Evolutionary conservation across 30 jellyfish, hydroid and myxozoan genomes (phyloP).

Genomic region (Sanderia malayensis): DNA sequence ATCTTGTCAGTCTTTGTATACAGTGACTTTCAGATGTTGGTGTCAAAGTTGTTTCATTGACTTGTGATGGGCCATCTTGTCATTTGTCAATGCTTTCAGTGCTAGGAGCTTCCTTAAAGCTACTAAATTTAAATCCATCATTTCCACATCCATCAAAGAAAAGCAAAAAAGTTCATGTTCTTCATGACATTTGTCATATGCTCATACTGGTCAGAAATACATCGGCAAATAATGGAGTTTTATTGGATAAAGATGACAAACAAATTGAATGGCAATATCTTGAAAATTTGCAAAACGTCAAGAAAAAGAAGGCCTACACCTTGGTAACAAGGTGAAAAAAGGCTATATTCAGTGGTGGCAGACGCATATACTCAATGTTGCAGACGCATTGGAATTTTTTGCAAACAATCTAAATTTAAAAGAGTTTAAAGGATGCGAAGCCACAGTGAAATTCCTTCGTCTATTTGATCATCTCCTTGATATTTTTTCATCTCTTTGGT

Average conservation of each 20-base stretch:
- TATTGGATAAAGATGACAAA: conserved; percentile 28
- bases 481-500: too few relatives aligned
- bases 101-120: too few relatives aligned
- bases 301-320: too few relatives aligned
- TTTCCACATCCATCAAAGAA: conserved; percentile 49
- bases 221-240: conserved; percentile 14
- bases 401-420: conserved; percentile 21
- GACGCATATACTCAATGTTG: conserved; percentile 63
- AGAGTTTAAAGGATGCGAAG: too few relatives aligned
- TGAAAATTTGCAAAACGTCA: too few relatives aligned
- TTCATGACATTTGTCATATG: conserved; percentile 73
- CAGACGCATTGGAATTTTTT: conserved; percentile 61
- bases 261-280: conserved; percentile 24
- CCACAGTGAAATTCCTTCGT: too few relatives aligned
- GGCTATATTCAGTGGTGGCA: conserved; percentile 59
- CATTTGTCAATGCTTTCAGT: too few relatives aligned
- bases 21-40: conserved; percentile 25
- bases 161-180: conserved; percentile 24
- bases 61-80: too few relatives aligned
- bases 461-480: conserved; percentile 37
- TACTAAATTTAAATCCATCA: conserved; percentile 4
- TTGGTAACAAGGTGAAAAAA: conserved; percentile 25
- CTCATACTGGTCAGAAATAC: conserved; percentile 45
- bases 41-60: conserved; percentile 14
- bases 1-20: neutral